phyloP scores from a whole-genome alignment of 2,113 vertebrate genomes.

The Ifrita kowaldi region DNA sequence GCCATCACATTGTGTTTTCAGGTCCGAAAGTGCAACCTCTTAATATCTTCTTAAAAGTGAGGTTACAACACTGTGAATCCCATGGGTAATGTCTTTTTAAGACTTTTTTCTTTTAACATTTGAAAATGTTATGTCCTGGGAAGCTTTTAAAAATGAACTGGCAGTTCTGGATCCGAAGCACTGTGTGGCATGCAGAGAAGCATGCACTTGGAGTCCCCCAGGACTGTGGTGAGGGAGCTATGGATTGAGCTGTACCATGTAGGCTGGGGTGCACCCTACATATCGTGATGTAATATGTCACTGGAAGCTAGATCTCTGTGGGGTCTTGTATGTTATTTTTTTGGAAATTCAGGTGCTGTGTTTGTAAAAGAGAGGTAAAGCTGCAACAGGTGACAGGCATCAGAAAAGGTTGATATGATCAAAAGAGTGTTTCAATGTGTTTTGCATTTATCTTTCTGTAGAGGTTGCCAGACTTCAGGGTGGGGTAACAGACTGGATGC shows the following conservation, averaged over 20 bases:
- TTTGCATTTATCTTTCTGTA: neutral
- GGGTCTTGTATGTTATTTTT: neutral
- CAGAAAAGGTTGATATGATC: neutral
- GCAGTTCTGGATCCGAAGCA: neutral
- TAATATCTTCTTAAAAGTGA: neutral
- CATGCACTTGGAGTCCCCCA: neutral
- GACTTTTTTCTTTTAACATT: neutral
- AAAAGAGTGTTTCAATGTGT: neutral
- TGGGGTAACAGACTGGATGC: neutral
- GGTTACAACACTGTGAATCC: neutral
- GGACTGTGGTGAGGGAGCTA: neutral
- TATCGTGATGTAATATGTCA: fast-evolving
- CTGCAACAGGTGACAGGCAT: neutral
- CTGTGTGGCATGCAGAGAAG: neutral
- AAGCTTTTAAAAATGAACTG: neutral
- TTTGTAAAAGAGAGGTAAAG: neutral
- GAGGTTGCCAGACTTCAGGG: neutral
- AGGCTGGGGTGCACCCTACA: neutral
- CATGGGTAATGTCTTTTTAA: neutral
- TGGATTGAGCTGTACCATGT: fast-evolving
- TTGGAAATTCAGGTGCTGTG: neutral
- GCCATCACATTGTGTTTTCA: neutral
- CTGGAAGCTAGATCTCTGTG: neutral
- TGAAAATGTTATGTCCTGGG: neutral
- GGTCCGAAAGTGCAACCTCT: neutral